These are phyloP conservation scores for Drosophila suzukii DNA, from an alignment of 1,140 invertebrate genomes.

Conservation along the genomic window DNA sequence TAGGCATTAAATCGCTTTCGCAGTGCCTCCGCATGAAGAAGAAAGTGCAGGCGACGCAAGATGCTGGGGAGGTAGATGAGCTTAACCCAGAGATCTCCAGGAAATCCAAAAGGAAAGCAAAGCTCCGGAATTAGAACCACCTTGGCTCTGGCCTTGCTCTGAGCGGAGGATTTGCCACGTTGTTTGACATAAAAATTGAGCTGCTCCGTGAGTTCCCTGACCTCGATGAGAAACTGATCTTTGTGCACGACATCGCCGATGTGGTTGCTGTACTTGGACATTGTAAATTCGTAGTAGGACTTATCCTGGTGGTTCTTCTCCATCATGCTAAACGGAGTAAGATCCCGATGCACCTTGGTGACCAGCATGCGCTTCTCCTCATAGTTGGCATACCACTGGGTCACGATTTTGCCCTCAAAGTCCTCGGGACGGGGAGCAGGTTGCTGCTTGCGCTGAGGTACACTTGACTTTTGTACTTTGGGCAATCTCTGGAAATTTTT, in stretches of 20 bases:
- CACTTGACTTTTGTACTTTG: slow-evolving; percentile 29
- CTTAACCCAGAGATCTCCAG: slow-evolving; percentile 95
- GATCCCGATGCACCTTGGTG: slow-evolving; percentile 91
- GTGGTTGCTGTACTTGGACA: slow-evolving; percentile 89
- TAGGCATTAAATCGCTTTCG: slow-evolving; percentile 61
- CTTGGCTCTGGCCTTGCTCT: slow-evolving; percentile 48
- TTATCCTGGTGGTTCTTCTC: slow-evolving; percentile 88
- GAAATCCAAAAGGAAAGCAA: slow-evolving; percentile 93
- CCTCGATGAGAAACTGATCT: slow-evolving; percentile 94
- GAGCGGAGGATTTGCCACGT: slow-evolving; percentile 21
- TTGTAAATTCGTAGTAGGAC: slow-evolving; percentile 93
- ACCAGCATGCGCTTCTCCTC: slow-evolving; percentile 91
- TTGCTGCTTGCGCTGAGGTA: slow-evolving; percentile 85
- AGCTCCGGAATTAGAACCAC: slow-evolving; percentile 93
- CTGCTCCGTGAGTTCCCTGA: slow-evolving; percentile 92
- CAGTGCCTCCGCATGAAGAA: slow-evolving; percentile 76
- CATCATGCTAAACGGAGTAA: slow-evolving; percentile 92
- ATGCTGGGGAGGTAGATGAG: slow-evolving; percentile 94
- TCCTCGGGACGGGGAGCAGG: slow-evolving; percentile 87
- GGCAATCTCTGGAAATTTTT: slow-evolving; percentile 72
- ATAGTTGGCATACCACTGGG: slow-evolving; percentile 92
- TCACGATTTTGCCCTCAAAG: slow-evolving; percentile 91
- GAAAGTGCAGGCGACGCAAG: slow-evolving; percentile 86
- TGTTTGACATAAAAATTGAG: slow-evolving; percentile 87
- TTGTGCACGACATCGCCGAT: slow-evolving; percentile 88